Conservation (phyloP, 2,888 invertebrate genomes). For the Acanthosepion esculentum region DNA sequence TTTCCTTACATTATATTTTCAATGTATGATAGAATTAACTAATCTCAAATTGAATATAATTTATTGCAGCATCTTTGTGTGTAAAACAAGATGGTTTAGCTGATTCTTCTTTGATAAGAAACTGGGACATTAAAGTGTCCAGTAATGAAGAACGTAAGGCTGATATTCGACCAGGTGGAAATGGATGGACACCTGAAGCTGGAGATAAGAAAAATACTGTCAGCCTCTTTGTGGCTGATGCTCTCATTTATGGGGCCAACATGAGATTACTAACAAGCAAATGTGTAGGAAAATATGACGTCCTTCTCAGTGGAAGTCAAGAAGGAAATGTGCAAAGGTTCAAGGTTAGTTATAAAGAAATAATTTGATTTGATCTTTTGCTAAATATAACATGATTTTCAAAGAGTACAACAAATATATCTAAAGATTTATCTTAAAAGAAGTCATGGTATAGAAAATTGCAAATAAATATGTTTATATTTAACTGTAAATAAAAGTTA, state of each 20-base stretch:
- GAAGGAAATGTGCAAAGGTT: not conserved
- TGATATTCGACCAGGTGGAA: not conserved
- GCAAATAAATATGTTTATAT: too few species aligned
- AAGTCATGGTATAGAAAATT: too few species aligned
- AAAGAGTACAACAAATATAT: too few species aligned
- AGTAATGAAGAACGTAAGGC: not conserved
- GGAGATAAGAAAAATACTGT: not conserved
- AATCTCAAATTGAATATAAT: too few species aligned
- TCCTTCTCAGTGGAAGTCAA: not conserved
- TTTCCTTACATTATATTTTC: too few species aligned
- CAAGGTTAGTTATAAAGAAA: not conserved
- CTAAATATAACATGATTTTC: too few species aligned
- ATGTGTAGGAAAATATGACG: conserved; percentile 13
- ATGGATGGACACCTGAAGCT: not conserved
- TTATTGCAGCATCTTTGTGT: not conserved
- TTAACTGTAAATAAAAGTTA: too few species aligned
- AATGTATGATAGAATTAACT: too few species aligned
- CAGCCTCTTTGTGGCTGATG: not conserved
- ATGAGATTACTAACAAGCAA: not conserved
- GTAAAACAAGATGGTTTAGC: not conserved
- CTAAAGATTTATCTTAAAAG: too few species aligned
- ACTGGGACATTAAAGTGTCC: not conserved
- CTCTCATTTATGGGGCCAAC: not conserved
- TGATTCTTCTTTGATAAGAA: not conserved
- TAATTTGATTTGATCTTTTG: not conserved